Evolutionary conservation across 2,888 invertebrate species (phyloP), one percentile per base, ranked within the genome.

Genomic region (Lasioglossum calceatum): DNA sequence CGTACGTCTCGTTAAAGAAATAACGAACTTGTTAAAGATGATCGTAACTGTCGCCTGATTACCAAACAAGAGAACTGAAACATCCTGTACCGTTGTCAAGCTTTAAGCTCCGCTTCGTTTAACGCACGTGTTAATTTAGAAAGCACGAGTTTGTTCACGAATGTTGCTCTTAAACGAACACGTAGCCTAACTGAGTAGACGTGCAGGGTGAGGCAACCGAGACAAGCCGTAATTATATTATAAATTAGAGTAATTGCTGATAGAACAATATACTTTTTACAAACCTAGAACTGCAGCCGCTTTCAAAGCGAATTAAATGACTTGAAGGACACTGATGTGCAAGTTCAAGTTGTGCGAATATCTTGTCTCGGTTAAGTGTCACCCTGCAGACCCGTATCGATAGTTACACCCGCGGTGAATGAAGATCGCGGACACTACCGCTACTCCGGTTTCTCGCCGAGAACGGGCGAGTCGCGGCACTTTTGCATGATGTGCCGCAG

Each of bases 401-500:
- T 27, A 14, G 47, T 19, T 19, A 19, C 32, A n/a, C 23, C 8
- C 14, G 27, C 44, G 14, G n/a, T 44, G 72, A 44, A 16, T 2
- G 39, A 76, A 5, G 19, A 19, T 67, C 47, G 32, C 16, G 14
- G 4, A 36, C 7, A 16, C 23, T 58, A 7, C n/a, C 79, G 72
- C 54, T 77, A 86, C 77, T 91, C 75, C 4, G 72, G 79, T 19
- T 88, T 83, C 0, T 83, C 82, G 36, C 4, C 27, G 39, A 77
- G 61, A 32, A 64, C 39, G 0, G 86, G 47, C 12, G 81, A 88
- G 44, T 90, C 92, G 42, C 78, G 85, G 50, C 89, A 92, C 64
- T 93, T 93, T 61, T 89, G 90, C 67, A 91, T 82, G 23, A 91
- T 85, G 47, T 88, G 89, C 0, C 88, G 91, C 70, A 93, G 81